A percentile compares a stretch with the other conserved stretches of the same genome.
phyloP scores from a whole-genome alignment of 2,113 vertebrate species.

The Hemicordylus capensis region DNA sequence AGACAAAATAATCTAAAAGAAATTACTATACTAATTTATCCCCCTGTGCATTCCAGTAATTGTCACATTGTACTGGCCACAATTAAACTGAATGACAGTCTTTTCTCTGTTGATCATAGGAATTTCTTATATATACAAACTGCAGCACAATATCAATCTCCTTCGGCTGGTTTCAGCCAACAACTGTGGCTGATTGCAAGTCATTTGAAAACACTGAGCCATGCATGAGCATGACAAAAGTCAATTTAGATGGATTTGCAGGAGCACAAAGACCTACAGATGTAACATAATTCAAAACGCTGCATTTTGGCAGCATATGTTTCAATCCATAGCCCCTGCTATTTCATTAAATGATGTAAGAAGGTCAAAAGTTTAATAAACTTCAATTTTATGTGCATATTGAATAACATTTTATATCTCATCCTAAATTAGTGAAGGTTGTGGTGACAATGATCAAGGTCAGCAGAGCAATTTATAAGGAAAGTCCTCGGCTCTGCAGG shows the following conservation, averaged over 20 bases:
- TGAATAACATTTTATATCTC: conserved; percentile 34
- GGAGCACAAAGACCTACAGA: conserved; percentile 48
- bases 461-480: conserved; percentile 36
- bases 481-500: conserved; percentile 36
- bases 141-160: conserved; percentile 29
- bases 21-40: conserved; percentile 52
- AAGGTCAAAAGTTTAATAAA: conserved; percentile 54
- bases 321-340: neutral
- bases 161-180: conserved; percentile 49
- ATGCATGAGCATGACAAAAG: conserved; percentile 34
- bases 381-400: conserved; percentile 48
- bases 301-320: conserved; percentile 28
- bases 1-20: conserved; percentile 62
- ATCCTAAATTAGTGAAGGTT: conserved; percentile 37
- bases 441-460: conserved; percentile 15
- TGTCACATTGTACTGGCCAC: conserved; percentile 49
- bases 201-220: conserved; percentile 35
- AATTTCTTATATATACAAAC: conserved; percentile 44
- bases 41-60: conserved; percentile 45
- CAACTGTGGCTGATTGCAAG: conserved; percentile 48
- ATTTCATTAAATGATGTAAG: conserved; percentile 36
- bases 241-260: conserved; percentile 40
- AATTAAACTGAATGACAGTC: conserved; percentile 47
- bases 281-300: conserved; percentile 31
- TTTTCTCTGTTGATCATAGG: conserved; percentile 58